These are phyloP conservation scores for Oscheius onirici DNA, from an alignment of 2,888 invertebrate species.

Conservation along the genomic window DNA sequence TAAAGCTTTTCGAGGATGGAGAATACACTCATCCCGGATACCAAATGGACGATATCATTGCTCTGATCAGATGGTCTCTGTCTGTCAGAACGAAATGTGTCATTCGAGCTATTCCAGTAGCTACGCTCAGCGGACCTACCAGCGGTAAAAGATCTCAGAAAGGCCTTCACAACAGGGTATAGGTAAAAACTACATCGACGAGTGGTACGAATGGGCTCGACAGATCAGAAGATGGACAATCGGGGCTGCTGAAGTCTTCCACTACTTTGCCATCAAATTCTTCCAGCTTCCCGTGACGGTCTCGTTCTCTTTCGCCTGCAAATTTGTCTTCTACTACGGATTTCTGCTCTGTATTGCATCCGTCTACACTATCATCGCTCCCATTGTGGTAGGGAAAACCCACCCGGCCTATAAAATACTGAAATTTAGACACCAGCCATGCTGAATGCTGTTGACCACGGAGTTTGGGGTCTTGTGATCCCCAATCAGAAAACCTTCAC, in stretches of 20 bases:
- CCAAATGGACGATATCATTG: slow-evolving; percentile 68
- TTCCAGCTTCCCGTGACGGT: slow-evolving; percentile 55
- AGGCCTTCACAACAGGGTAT: neutral
- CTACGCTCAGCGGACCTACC: slow-evolving; percentile 61
- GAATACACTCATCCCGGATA: slow-evolving; percentile 64
- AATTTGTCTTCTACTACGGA: slow-evolving; percentile 66
- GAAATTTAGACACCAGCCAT: slow-evolving; percentile 59
- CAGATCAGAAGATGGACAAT: slow-evolving; percentile 67
- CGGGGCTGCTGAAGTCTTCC: slow-evolving; percentile 68
- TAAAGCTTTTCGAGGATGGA: slow-evolving; percentile 61
- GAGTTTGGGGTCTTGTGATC: slow-evolving; percentile 55
- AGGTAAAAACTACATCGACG: slow-evolving; percentile 56
- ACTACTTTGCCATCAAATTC: slow-evolving; percentile 67
- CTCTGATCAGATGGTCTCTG: slow-evolving; percentile 63
- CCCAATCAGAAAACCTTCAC: slow-evolving; percentile 58
- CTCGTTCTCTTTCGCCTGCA: slow-evolving; percentile 59
- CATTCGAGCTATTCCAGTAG: slow-evolving; percentile 63
- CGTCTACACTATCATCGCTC: slow-evolving; percentile 62
- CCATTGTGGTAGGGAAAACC: slow-evolving; percentile 50
- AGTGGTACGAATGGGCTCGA: slow-evolving; percentile 68
- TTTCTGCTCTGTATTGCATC: slow-evolving; percentile 64
- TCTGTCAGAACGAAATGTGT: slow-evolving; percentile 61
- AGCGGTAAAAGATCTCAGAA: slow-evolving; percentile 37
- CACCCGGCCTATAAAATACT: neutral
- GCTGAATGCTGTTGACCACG: slow-evolving; percentile 50